Conservation (phyloP, 23 tunicate species). For the Trididemnum clinides region DNA sequence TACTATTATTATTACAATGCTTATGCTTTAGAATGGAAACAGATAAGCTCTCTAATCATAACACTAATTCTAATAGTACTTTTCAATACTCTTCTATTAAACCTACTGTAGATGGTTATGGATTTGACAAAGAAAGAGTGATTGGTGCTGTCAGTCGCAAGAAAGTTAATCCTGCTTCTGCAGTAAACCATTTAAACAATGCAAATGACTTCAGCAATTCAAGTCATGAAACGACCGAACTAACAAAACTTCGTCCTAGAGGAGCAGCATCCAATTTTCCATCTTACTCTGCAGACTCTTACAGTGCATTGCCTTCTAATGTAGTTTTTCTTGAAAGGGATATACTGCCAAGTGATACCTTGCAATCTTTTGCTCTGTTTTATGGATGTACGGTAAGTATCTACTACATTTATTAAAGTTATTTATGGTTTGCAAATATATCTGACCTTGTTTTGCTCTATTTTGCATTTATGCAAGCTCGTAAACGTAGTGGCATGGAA, state of each 20-base stretch:
- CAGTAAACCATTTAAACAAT: background rate
- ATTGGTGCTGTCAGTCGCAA: background rate
- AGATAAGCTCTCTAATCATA: slow-evolving; percentile 20
- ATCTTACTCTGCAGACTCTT: slow-evolving; percentile 23
- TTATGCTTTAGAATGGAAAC: slow-evolving; percentile 12
- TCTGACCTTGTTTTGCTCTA: no score
- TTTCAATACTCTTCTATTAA: background rate
- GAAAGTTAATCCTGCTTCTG: background rate
- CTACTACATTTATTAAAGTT: no score
- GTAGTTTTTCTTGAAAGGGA: slow-evolving; percentile 73
- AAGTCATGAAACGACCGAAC: slow-evolving; percentile 6
- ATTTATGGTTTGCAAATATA: no score
- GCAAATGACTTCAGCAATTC: background rate
- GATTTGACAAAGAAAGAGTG: background rate
- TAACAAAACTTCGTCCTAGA: slow-evolving; percentile 59
- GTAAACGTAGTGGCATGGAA: no score
- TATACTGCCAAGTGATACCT: slow-evolving; percentile 71
- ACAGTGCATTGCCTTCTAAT: slow-evolving; percentile 19
- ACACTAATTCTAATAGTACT: slow-evolving; percentile 10
- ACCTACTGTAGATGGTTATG: background rate
- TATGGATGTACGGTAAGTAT: slow-evolving; percentile 88
- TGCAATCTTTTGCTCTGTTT: slow-evolving; percentile 79
- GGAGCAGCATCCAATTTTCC: slow-evolving; percentile 10
- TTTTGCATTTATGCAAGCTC: no score
- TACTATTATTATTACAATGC: no score